Percentiles rank a stretch among this genome's conserved stretches.
phyloP scores from a whole-genome alignment of 2,113 vertebrate genomes.

The Muntiacus muntjak region DNA sequence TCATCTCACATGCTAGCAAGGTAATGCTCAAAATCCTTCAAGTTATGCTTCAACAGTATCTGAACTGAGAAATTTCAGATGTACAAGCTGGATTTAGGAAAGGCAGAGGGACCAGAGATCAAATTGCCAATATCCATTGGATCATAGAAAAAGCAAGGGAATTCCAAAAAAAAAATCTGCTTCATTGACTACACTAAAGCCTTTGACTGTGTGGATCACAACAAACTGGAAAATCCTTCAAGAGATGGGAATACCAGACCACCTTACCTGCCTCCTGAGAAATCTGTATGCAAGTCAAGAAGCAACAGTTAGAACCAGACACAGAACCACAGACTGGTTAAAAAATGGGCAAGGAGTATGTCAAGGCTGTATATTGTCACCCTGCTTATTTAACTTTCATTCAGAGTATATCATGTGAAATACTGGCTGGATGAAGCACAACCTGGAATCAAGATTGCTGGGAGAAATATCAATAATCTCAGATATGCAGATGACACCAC shows the following conservation, averaged over 20 bases:
- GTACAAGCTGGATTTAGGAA: background rate
- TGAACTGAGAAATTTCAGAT: background rate
- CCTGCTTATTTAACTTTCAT: background rate
- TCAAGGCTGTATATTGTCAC: background rate
- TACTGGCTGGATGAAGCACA: background rate
- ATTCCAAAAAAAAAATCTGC: background rate
- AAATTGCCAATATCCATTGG: background rate
- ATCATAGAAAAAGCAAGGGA: background rate
- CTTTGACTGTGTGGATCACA: background rate
- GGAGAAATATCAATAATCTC: background rate
- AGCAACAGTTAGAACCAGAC: background rate
- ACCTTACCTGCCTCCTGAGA: background rate
- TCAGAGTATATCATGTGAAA: background rate
- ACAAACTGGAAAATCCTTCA: background rate
- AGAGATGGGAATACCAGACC: background rate
- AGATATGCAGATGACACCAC: background rate
- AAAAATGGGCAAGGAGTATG: background rate
- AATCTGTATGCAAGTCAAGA: background rate
- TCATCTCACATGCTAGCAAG: background rate
- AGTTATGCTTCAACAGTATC: background rate
- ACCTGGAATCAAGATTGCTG: background rate
- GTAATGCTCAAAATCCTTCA: background rate
- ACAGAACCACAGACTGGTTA: background rate
- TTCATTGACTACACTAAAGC: background rate
- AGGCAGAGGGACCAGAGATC: background rate